Conservation (phyloP, 2,888 invertebrate species). For the Calliphora vomitoria region DNA sequence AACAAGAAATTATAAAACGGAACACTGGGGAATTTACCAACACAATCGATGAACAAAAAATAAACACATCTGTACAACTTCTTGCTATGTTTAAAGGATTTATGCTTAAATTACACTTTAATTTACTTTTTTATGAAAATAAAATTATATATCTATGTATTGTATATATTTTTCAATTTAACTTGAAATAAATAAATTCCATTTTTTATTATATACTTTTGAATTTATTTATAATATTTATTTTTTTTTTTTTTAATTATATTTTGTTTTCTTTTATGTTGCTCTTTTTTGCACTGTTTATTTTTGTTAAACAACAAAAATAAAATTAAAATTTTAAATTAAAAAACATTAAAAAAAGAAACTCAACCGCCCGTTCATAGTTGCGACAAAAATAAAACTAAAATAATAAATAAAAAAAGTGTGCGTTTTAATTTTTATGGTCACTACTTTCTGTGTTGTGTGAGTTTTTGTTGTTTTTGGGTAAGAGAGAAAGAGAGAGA, state of each 20-base stretch:
- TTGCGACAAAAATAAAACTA: conserved; percentile 78
- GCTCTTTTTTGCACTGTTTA: background rate
- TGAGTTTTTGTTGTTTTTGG: conserved; percentile 23
- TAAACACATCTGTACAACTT: background rate
- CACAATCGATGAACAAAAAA: background rate
- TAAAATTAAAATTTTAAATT: conserved; percentile 57
- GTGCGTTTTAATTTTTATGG: conserved; percentile 50
- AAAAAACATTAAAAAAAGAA: conserved; percentile 70
- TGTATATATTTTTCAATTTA: background rate
- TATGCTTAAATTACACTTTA: background rate
- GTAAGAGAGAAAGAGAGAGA: conserved; percentile 46
- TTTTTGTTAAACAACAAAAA: conserved; percentile 35
- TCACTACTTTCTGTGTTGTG: conserved; percentile 32
- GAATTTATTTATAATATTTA: background rate
- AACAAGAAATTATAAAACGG: background rate
- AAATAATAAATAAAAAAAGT: conserved; percentile 72
- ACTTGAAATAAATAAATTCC: background rate
- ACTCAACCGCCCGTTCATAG: conserved; percentile 75
- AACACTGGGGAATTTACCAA: conserved; percentile 14
- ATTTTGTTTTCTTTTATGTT: background rate
- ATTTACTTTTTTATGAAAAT: background rate
- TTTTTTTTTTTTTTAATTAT: background rate
- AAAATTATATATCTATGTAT: background rate
- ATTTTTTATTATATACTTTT: background rate
- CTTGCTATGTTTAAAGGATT: background rate